A percentile compares a stretch with the other conserved stretches of the same genome.
Conservation (phyloP, 2,797 vertebrate genomes). For the Anableps anableps region DNA sequence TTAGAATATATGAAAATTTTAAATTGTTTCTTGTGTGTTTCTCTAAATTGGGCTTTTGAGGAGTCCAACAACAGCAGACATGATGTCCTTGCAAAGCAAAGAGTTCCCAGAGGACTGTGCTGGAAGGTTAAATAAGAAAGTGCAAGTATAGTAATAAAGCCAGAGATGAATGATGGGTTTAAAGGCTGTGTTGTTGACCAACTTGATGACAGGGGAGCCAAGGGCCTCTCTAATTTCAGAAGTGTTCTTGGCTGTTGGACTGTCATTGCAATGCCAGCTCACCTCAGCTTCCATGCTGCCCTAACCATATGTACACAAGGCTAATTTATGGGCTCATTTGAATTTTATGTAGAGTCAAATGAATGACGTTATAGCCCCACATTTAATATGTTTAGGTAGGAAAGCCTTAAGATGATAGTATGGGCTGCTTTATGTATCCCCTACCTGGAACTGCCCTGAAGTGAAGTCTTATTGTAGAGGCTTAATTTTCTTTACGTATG, state of each 20-base stretch:
- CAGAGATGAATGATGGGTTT: slow-evolving; percentile 72
- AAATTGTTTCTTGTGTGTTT: background rate
- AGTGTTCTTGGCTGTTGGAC: slow-evolving; percentile 69
- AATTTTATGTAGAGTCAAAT: slow-evolving; percentile 80
- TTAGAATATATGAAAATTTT: background rate
- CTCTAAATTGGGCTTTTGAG: slow-evolving; percentile 17
- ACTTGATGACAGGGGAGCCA: slow-evolving; percentile 69
- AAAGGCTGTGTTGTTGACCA: slow-evolving; percentile 65
- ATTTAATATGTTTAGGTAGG: slow-evolving; percentile 77
- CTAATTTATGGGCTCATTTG: slow-evolving; percentile 68
- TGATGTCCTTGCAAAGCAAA: slow-evolving; percentile 37
- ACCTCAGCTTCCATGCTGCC: slow-evolving; percentile 56
- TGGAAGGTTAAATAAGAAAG: slow-evolving; percentile 63
- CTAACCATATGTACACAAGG: slow-evolving; percentile 64
- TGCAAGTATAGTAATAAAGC: slow-evolving; percentile 70
- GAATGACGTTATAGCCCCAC: slow-evolving; percentile 74
- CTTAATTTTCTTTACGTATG: slow-evolving; percentile 25
- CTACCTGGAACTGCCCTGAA: slow-evolving; percentile 33
- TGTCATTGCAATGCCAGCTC: slow-evolving; percentile 63
- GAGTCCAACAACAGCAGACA: slow-evolving; percentile 19
- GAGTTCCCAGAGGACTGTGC: slow-evolving; percentile 39
- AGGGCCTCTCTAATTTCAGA: slow-evolving; percentile 73
- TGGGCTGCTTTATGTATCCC: slow-evolving; percentile 29
- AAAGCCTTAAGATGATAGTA: slow-evolving; percentile 61
- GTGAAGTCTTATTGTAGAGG: slow-evolving; percentile 32